Evolutionary conservation across 2,888 invertebrate genomes (phyloP).

Genomic region (Cordilura impudica): DNA sequence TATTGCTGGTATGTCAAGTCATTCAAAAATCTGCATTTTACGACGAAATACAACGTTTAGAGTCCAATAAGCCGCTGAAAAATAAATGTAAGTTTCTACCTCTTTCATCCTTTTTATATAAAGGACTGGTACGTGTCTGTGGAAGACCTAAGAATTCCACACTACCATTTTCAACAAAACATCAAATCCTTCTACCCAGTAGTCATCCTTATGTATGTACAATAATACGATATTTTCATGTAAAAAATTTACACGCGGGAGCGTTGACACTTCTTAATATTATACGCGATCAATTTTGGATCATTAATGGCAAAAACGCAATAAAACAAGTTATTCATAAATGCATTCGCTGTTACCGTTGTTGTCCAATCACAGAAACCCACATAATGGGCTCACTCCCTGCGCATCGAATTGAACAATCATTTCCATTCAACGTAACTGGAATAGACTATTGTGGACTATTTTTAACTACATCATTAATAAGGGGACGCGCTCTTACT

Average conservation of each 20-base stretch:
- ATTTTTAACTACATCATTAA: too few relatives aligned
- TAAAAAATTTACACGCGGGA: slow-evolving; percentile 11
- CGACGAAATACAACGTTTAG: neutral
- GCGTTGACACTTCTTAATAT: neutral
- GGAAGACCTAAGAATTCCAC: slow-evolving; percentile 6
- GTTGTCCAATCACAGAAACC: too few relatives aligned
- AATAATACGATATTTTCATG: neutral
- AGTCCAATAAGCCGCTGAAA: neutral
- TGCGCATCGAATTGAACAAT: too few relatives aligned
- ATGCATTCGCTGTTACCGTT: too few relatives aligned
- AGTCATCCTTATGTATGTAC: neutral
- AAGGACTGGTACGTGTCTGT: slow-evolving; percentile 16
- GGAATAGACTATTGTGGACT: too few relatives aligned
- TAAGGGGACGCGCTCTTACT: neutral
- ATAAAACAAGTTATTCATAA: too few relatives aligned
- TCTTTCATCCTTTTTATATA: neutral
- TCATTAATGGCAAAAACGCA: too few relatives aligned
- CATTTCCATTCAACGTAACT: too few relatives aligned
- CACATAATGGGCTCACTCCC: too few relatives aligned
- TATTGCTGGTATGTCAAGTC: neutral
- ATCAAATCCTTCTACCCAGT: neutral
- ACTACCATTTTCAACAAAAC: slow-evolving; percentile 9
- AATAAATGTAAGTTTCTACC: neutral
- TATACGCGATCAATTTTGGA: too few relatives aligned
- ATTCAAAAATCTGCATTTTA: neutral